Evolutionary conservation across 2,113 vertebrate genomes (phyloP).

Genomic region (Erythrolamprus reginae): DNA sequence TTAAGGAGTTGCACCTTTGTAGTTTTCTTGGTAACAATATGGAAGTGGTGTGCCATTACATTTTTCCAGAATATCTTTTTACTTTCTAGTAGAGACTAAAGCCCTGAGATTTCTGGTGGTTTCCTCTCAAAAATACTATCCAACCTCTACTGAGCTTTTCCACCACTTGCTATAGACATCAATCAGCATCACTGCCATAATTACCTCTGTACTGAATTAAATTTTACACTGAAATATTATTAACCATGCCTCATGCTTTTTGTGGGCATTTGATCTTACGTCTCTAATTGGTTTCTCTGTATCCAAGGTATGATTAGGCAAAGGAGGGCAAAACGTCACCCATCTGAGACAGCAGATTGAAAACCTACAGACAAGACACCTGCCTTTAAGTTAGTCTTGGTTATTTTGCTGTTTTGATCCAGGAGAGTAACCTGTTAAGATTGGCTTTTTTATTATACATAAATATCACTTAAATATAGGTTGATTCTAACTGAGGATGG

Average conservation of each 20-base stretch:
- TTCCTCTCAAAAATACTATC: background rate
- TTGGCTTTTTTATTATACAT: background rate
- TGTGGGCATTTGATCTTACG: background rate
- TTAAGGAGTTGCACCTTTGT: background rate
- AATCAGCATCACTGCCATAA: background rate
- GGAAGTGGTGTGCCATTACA: background rate
- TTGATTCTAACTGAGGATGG: background rate
- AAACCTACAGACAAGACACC: background rate
- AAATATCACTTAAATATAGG: background rate
- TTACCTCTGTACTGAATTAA: background rate
- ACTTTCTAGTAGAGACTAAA: background rate
- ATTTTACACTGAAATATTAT: background rate
- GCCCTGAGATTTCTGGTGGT: background rate
- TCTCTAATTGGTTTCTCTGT: background rate
- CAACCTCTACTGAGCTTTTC: background rate
- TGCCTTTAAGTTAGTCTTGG: background rate
- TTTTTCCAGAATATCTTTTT: background rate
- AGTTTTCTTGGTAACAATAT: background rate
- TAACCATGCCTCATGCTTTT: background rate
- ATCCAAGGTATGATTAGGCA: background rate
- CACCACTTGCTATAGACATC: background rate
- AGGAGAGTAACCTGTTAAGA: background rate
- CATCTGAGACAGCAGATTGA: background rate
- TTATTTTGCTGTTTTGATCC: background rate
- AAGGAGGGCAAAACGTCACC: background rate